Base-by-base conservation (phyloP, 2,888 invertebrate genomes). In the Pimpla rufipes region DNA sequence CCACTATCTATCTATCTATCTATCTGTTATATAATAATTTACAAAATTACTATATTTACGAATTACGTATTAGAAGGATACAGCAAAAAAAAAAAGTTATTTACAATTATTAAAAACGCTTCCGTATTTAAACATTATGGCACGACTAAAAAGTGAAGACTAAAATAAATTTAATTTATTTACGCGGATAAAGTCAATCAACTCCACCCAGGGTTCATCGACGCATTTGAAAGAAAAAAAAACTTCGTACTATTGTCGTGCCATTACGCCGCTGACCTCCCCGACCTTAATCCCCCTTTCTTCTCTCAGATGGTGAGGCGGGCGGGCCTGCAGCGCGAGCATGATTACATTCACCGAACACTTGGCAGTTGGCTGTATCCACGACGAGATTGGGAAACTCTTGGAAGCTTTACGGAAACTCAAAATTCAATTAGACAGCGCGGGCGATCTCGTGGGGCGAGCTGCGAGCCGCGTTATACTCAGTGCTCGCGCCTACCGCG, bases 281-380 rank as follows among this genome's bases (percentile, higher is more conserved):
- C 1, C 2, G 55, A 55, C 6, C n/a, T 16, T 16, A 37, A 16
- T 62, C 16, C 37, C 7, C 18, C 3, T 0, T 11, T n/a, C 2
- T 62, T 62, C n/a, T n/a, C n/a, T 11, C 62, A 62, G 37, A 37
- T 62, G 62, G 62, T 62, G 16, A 62, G 10, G 16, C 62, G 18
- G 37, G 37, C 35, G 16, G 7, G 37, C n/a, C 59, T 5, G 13
- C 13, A 13, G 1, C 23, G 2, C 57, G 11, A 23, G 11, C 55
- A 1, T 55, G 11, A 55, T 55, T 23, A 55, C 29, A 29, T 29
- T 29, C 23, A 23, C 6, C 23, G 11, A 29, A 10, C n/a, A 35
- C 57, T 35, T 16, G 16, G 1, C 57, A 29, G 23, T 35, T 59
- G n/a, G 29, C 35, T 59, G 29, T 29, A 35, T 35, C 29, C 13